These are phyloP conservation scores for Siphlonurus alternatus DNA, from an alignment of 2,888 invertebrate species.

Conservation along the genomic window DNA sequence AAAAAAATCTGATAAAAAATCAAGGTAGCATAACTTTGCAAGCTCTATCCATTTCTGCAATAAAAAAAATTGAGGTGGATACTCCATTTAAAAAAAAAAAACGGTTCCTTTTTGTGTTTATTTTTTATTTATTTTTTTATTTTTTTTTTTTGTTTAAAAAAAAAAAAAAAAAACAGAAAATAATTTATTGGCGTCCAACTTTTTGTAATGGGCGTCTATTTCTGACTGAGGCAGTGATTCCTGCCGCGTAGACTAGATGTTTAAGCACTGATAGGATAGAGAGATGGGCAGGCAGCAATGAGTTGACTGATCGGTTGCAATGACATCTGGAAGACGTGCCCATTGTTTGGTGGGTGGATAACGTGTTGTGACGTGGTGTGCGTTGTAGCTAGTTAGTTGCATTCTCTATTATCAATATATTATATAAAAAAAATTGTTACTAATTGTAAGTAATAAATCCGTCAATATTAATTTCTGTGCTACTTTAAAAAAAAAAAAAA, in stretches of 20 bases:
- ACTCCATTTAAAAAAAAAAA: neutral
- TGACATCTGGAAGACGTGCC: neutral
- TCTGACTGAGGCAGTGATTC: neutral
- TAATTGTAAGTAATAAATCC: neutral
- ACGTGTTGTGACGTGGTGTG: neutral
- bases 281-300: neutral
- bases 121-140: neutral
- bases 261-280: neutral
- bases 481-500: neutral
- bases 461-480: neutral
- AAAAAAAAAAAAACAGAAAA: neutral
- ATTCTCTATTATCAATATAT: neutral
- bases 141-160: neutral
- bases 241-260: neutral
- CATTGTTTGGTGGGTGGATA: neutral
- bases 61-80: too few species aligned
- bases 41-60: too few species aligned
- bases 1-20: too few species aligned
- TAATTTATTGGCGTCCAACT: neutral
- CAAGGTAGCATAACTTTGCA: too few species aligned
- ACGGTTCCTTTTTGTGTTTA: neutral
- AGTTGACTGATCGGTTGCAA: neutral
- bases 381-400: neutral
- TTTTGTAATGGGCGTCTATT: neutral
- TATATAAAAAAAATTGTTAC: neutral